phyloP scores from a whole-genome alignment of 2,888 invertebrate species.

The Nephrocerus scutellatus region DNA sequence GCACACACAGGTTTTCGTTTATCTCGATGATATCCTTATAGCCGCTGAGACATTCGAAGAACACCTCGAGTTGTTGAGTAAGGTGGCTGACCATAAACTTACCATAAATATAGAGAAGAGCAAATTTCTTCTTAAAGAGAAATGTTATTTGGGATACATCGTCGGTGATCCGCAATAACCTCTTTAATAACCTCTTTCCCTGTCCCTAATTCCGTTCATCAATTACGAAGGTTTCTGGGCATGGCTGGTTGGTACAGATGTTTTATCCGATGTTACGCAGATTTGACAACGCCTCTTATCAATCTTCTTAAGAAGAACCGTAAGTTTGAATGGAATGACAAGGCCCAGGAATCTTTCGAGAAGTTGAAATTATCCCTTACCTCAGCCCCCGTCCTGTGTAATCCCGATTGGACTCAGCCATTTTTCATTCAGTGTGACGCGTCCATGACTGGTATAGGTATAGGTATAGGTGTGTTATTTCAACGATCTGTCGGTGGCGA shows the following conservation, averaged over 20 bases:
- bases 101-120: slow-evolving; percentile 5
- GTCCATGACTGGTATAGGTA: slow-evolving; percentile 3
- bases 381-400: slow-evolving; percentile 6
- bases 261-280: slow-evolving; percentile 4
- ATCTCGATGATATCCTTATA: slow-evolving; percentile 7
- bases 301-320: not conserved
- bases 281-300: slow-evolving; percentile 1
- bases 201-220: too few relatives aligned
- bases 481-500: slow-evolving; percentile 6
- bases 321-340: not conserved
- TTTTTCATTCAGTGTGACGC: slow-evolving; percentile 11
- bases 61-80: not conserved
- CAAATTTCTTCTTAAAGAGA: slow-evolving; percentile 6
- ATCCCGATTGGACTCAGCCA: slow-evolving; percentile 1
- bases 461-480: slow-evolving; percentile 2
- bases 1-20: slow-evolving; percentile 8
- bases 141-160: slow-evolving; percentile 5
- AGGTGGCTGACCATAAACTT: slow-evolving; percentile 1
- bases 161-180: slow-evolving; percentile 13
- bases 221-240: slow-evolving; percentile 4
- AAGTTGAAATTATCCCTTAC: slow-evolving; percentile 4
- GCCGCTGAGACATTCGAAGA: slow-evolving; percentile 3
- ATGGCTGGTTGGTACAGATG: slow-evolving; percentile 6
- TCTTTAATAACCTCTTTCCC: too few relatives aligned
- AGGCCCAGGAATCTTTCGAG: slow-evolving; percentile 4